Conservation (phyloP, 1,140 invertebrate genomes). For the Scylla paramamosain region DNA sequence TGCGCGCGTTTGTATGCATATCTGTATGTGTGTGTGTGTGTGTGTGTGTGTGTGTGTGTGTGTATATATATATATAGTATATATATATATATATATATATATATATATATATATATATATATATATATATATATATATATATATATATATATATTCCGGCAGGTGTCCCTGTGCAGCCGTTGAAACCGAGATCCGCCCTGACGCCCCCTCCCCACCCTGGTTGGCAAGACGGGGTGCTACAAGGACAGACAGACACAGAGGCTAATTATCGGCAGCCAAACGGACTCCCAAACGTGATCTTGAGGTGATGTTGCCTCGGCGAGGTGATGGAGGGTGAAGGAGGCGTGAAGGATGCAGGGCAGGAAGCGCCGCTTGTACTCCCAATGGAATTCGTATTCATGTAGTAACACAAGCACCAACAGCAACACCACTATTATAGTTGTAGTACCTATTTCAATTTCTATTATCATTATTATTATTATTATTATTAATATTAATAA, state of each 20-base stretch:
- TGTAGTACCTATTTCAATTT: no score
- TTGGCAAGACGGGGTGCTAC: background rate
- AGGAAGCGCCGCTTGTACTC: background rate
- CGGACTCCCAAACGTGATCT: background rate
- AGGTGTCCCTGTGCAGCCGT: background rate
- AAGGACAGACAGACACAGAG: background rate
- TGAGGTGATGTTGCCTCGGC: background rate
- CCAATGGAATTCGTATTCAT: no score
- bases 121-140: conserved; percentile 29
- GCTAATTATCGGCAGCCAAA: background rate
- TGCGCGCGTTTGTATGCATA: no score
- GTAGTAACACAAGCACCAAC: no score
- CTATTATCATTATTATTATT: no score
- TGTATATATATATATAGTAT: conserved; percentile 33
- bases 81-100: conserved; percentile 36
- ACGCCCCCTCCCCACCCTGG: background rate
- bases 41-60: background rate
- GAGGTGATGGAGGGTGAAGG: background rate
- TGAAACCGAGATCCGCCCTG: background rate
- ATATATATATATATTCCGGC: background rate
- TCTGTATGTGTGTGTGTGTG: background rate
- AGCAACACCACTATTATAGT: no score
- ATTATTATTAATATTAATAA: background rate
- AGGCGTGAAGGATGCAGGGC: background rate
- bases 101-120: conserved; percentile 25